phyloP scores from a whole-genome alignment of 2,797 vertebrate species.

The Ambastaia sidthimunki region DNA sequence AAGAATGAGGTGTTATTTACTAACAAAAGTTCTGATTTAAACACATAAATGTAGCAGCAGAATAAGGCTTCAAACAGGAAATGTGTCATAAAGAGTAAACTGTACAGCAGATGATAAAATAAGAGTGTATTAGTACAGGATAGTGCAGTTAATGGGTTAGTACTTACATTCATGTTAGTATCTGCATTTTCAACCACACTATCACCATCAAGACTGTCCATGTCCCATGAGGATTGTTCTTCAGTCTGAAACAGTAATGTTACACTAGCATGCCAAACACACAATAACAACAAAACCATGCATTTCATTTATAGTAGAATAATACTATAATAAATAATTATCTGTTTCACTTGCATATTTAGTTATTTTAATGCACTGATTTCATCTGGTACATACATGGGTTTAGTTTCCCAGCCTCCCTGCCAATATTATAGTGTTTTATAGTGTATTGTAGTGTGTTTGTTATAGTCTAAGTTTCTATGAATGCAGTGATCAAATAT shows the following conservation, averaged over 20 bases:
- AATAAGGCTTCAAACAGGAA: no score
- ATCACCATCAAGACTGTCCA: constrained; percentile 74
- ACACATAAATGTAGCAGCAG: no score
- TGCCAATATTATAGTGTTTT: background rate
- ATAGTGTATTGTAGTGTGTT: no score
- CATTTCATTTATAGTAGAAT: background rate
- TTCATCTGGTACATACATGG: background rate
- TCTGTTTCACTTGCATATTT: background rate
- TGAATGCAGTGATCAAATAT: background rate
- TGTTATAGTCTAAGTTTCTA: background rate
- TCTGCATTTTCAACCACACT: constrained; percentile 68
- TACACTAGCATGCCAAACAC: constrained; percentile 68
- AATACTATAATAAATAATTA: background rate
- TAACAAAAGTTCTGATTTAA: no score
- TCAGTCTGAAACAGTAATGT: constrained; percentile 73
- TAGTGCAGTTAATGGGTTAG: constrained; percentile 51
- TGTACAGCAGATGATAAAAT: background rate
- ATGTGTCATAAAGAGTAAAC: no score
- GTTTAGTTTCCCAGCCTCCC: background rate
- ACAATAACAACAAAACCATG: constrained; percentile 56
- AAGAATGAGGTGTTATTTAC: no score
- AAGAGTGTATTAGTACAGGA: background rate
- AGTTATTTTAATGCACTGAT: background rate
- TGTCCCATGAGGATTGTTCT: constrained; percentile 69
- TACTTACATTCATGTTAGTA: constrained; percentile 75